These are phyloP conservation scores for Asobara japonica DNA, from an alignment of 1,140 invertebrate genomes.

Conservation along the genomic window DNA sequence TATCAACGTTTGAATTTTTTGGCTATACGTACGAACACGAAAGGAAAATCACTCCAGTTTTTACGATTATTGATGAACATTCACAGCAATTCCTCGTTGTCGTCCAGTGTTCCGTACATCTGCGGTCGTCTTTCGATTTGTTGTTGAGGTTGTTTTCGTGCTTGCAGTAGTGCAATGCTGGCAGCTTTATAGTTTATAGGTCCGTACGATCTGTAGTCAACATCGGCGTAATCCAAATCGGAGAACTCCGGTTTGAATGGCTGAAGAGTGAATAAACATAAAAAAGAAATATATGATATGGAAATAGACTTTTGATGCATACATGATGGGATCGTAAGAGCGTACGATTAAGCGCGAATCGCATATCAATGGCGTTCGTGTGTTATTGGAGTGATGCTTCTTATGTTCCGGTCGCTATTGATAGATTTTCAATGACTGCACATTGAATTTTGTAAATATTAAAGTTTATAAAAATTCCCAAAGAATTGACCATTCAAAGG, in stretches of 20 bases:
- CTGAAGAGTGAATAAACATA: constrained; percentile 57
- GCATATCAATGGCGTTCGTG: neutral
- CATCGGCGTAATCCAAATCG: constrained; percentile 88
- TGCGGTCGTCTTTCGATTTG: constrained; percentile 56
- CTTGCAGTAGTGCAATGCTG: constrained; percentile 71
- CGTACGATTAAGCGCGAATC: neutral
- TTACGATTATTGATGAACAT: constrained; percentile 15
- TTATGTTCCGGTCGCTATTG: no score
- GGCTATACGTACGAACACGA: neutral
- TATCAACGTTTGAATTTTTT: no score
- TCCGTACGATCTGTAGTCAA: constrained; percentile 86
- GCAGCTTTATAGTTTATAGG: constrained; percentile 91
- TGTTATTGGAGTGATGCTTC: no score
- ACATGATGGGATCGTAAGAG: neutral
- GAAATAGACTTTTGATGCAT: neutral
- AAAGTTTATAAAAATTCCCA: no score
- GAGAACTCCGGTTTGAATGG: constrained; percentile 77
- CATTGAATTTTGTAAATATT: no score
- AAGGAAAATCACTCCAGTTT: neutral
- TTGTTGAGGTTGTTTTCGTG: constrained; percentile 47
- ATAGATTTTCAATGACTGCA: no score
- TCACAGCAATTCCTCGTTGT: constrained; percentile 65
- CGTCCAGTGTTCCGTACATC: constrained; percentile 63
- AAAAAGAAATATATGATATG: neutral
- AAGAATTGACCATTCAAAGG: no score